Evolutionary conservation across 2,797 vertebrate genomes (phyloP), one percentile per base, ranked within the genome.

Genomic region (Apodemus agrarius): DNA sequence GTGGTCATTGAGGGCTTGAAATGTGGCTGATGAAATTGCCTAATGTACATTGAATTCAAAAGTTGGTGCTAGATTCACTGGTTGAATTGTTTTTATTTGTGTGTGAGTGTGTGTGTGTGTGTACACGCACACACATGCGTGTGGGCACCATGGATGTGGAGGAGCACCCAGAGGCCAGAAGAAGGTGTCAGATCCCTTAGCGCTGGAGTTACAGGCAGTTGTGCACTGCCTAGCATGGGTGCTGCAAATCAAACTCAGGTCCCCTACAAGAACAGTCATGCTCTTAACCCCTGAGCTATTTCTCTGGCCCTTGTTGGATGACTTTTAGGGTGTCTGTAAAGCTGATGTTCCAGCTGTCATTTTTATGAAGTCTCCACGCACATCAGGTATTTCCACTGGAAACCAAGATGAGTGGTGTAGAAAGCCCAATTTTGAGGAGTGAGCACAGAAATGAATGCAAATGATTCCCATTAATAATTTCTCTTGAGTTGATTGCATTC

Each of bases 31-130:
- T 81, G 31, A 67, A 76, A 80, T 22, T 67, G 57, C 92, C n/a
- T 7, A n/a, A 83, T 91, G 63, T 72, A 75, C 16, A 96, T 46
- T 79, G 79, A 93, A 37, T 94, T 54, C 57, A 78, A 90, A 89
- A 85, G 69, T 21, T 24, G 11, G 57, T 75, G 65, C 40, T 34
- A 61, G 21, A 78, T 65, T 89, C 17, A 52, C 5, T 92, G 74
- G 83, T 26, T 90, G 31, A 29, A 37, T 54, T 4, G 11, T 54
- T 87, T 43, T 82, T 26, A 59, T 57, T 24, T 40, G 21, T 65
- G 61, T 31, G 63, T 65, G 63, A 1, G 2, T n/a, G 4, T 69
- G 17, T 78, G 12, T 79, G 43, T 78, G 46, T 78, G 40, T 76
- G 40, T 43, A n/a, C n/a, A n/a, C 72, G 40, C 16, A 6, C 43